Percentiles rank a stretch among this genome's conserved stretches.
phyloP scores from a whole-genome alignment of 2,113 vertebrate species.

The Psilopsiagon aurifrons region DNA sequence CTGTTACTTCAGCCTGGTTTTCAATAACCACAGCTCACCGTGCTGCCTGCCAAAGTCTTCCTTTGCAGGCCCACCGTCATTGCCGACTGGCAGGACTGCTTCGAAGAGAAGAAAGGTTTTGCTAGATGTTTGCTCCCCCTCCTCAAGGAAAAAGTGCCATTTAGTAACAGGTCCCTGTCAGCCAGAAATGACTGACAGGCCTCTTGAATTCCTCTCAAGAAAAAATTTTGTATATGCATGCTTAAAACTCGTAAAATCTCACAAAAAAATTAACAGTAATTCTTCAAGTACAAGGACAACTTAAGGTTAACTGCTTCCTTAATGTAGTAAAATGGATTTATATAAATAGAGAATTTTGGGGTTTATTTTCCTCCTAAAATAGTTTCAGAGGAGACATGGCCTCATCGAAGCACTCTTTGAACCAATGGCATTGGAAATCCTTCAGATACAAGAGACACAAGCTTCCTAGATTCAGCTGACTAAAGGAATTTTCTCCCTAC shows the following conservation, averaged over 20 bases:
- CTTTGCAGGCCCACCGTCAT: not conserved
- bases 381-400: not conserved
- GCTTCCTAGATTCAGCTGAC: not conserved
- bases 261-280: not conserved
- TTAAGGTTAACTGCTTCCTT: slow-evolving; percentile 18
- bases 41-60: slow-evolving; percentile 5
- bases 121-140: not conserved
- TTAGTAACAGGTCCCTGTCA: not conserved
- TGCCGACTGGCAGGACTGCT: not conserved
- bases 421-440: not conserved
- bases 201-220: not conserved
- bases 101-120: not conserved
- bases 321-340: slow-evolving; percentile 3
- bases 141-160: not conserved
- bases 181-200: not conserved
- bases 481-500: not conserved
- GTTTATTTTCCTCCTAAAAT: not conserved
- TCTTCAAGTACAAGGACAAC: not conserved
- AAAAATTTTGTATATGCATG: not conserved
- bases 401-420: not conserved
- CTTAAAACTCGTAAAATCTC: not conserved
- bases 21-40: not conserved
- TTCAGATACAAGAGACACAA: not conserved
- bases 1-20: slow-evolving; percentile 16
- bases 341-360: not conserved